Evolutionary conservation across 2,113 vertebrate species (phyloP).

Genomic region (Hepsetus odoe): DNA sequence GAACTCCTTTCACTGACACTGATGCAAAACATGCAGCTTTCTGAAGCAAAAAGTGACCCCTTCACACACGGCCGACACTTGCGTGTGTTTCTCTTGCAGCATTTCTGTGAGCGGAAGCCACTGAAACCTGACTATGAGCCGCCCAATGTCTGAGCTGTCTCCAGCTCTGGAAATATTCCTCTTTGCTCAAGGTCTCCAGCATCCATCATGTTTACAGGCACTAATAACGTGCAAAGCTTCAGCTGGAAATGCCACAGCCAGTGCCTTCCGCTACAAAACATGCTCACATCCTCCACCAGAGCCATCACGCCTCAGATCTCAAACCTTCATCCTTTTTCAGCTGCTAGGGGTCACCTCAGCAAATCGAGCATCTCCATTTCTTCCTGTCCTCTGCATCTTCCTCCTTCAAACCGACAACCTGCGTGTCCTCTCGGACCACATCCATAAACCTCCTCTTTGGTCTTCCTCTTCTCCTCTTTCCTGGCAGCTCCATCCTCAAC

Average conservation of each 20-base stretch:
- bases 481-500: too few species aligned
- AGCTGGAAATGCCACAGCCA: constrained; percentile 31
- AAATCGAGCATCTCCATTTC: too few species aligned
- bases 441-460: too few species aligned
- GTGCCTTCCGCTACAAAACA: not conserved
- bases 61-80: not conserved
- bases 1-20: not conserved
- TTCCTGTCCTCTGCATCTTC: too few species aligned
- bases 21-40: not conserved
- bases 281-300: too few species aligned
- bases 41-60: not conserved
- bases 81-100: not conserved
- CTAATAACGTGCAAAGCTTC: constrained; percentile 38
- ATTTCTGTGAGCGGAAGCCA: not conserved
- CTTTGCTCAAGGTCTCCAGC: constrained; percentile 15
- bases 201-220: constrained; percentile 38
- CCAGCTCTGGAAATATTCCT: constrained; percentile 20
- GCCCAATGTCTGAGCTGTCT: constrained; percentile 10
- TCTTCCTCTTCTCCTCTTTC: too few species aligned
- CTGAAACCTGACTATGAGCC: constrained; percentile 16
- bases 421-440: too few species aligned
- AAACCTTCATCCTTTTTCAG: too few species aligned
- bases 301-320: too few species aligned
- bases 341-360: too few species aligned
- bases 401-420: too few species aligned